These are phyloP conservation scores for Thaleichthys pacificus DNA, from an alignment of 2,797 vertebrate genomes.

Conservation along the genomic window DNA sequence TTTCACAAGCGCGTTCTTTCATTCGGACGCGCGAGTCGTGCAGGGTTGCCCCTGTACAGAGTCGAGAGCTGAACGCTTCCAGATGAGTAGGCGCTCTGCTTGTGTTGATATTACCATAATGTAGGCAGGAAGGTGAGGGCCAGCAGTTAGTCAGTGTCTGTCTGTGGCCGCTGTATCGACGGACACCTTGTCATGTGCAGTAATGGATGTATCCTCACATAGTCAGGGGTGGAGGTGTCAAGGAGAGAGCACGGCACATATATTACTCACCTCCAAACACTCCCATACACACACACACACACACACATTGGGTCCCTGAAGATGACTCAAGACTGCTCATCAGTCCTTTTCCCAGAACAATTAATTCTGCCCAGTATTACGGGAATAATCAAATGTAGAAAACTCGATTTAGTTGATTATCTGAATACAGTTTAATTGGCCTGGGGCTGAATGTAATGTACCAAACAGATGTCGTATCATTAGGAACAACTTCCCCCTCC, in stretches of 20 bases:
- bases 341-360: too few relatives aligned
- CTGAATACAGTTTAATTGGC: too few relatives aligned
- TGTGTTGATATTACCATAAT: constrained; percentile 5
- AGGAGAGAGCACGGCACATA: not conserved
- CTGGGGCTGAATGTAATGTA: not conserved
- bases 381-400: too few relatives aligned
- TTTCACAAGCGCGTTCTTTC: not conserved
- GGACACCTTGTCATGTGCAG: not conserved
- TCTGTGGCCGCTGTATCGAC: not conserved
- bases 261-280: not conserved
- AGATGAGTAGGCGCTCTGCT: not conserved
- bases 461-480: not conserved
- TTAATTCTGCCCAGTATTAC: too few relatives aligned
- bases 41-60: too few relatives aligned
- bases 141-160: not conserved
- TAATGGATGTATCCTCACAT: not conserved
- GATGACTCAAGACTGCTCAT: not conserved
- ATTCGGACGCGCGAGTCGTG: too few relatives aligned
- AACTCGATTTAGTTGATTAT: too few relatives aligned
- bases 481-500: too few relatives aligned
- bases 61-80: not conserved
- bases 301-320: not conserved
- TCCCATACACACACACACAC: constrained; percentile 7
- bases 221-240: constrained; percentile 3
- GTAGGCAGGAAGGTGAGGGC: not conserved